phyloP scores from a whole-genome alignment of 2,113 vertebrate species.

The Tachycineta bicolor region DNA sequence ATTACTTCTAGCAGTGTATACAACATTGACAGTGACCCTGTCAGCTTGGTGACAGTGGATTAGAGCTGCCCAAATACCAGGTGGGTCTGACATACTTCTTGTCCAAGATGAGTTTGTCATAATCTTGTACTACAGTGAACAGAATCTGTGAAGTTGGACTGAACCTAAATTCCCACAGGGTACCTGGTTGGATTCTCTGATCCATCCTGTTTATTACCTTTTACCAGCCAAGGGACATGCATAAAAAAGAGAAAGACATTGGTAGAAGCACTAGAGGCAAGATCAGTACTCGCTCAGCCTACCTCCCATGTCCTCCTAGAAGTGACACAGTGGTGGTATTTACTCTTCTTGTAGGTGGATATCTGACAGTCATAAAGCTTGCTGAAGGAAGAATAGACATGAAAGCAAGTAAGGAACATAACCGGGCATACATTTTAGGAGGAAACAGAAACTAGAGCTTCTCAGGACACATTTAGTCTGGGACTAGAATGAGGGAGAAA shows the following conservation, averaged over 20 bases:
- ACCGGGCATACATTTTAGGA: neutral
- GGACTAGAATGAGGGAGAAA: neutral
- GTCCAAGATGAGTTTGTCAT: neutral
- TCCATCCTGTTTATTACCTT: neutral
- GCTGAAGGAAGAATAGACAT: neutral
- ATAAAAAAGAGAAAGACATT: neutral
- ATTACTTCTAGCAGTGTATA: neutral
- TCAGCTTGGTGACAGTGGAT: neutral
- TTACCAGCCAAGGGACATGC: neutral
- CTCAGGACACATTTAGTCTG: neutral
- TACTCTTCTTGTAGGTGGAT: neutral
- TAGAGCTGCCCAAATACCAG: neutral
- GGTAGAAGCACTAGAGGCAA: neutral
- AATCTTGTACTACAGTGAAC: neutral
- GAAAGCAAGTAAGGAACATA: neutral
- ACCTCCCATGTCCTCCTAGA: neutral
- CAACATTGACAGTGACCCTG: neutral
- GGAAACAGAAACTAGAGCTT: neutral
- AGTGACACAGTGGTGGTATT: neutral
- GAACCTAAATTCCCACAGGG: neutral
- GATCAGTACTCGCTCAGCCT: neutral
- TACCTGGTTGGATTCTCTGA: neutral
- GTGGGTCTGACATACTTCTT: neutral
- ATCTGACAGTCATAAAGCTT: neutral
- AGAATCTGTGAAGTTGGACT: neutral